phyloP scores from a whole-genome alignment of 37 sponge, comb jelly and placozoan genomes.

The Ianthella basta region DNA sequence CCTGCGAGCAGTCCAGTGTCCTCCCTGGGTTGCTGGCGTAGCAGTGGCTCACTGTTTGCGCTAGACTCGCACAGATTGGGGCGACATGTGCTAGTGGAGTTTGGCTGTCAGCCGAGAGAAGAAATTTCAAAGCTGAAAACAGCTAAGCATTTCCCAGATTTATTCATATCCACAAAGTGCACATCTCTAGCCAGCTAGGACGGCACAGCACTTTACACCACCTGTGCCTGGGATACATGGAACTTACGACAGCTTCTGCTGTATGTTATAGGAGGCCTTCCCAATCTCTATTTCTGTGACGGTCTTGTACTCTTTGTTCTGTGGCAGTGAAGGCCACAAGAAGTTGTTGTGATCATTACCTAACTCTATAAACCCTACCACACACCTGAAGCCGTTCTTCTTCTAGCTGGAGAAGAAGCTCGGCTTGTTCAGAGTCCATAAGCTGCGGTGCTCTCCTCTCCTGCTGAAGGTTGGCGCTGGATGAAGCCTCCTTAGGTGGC shows the following conservation, averaged over 20 bases:
- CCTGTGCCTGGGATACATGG: no score
- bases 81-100: slow-evolving; percentile 10
- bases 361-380: no score
- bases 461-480: no score
- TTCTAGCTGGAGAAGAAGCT: slow-evolving; percentile 11
- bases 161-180: no score
- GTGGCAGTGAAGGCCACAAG: no score
- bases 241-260: background rate
- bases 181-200: no score
- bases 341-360: no score
- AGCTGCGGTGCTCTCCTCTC: background rate
- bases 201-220: no score
- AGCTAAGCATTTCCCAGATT: no score
- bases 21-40: slow-evolving; percentile 47
- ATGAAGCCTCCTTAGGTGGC: no score
- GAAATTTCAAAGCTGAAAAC: no score
- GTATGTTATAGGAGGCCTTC: background rate
- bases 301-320: slow-evolving; percentile 13
- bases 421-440: no score
- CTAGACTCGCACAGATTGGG: slow-evolving; percentile 35
- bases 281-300: slow-evolving; percentile 11
- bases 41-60: slow-evolving; percentile 47
- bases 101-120: slow-evolving; percentile 17
- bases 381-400: background rate
- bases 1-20: slow-evolving; percentile 54